These are phyloP conservation scores for Drosophila sechellia DNA, from an alignment of 1,140 invertebrate genomes.

Conservation along the genomic window DNA sequence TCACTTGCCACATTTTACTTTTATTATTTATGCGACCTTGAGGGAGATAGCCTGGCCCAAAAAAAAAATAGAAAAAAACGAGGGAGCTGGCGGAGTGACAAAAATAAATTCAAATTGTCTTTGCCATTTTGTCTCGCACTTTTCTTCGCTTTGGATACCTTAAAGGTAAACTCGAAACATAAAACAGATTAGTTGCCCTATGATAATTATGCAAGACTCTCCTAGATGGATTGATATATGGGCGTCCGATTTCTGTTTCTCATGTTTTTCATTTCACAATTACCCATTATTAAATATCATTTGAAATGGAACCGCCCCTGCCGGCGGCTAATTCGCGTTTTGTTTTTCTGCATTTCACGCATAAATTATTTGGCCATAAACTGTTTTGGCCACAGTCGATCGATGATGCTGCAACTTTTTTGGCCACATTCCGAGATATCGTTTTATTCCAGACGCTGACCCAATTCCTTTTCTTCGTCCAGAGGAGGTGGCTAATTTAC, in stretches of 20 bases:
- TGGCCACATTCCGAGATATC: conserved; percentile 26
- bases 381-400: conserved; percentile 18
- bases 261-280: conserved; percentile 71
- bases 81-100: conserved; percentile 32
- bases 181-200: conserved; percentile 23
- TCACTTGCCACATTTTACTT: conserved; percentile 63
- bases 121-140: conserved; percentile 62
- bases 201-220: conserved; percentile 65
- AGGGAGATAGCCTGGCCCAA: conserved; percentile 44
- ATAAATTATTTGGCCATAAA: conserved; percentile 69
- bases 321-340: conserved; percentile 54
- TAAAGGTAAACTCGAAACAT: not conserved
- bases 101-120: conserved; percentile 59
- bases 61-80: not conserved
- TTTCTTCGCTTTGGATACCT: conserved; percentile 22
- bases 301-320: conserved; percentile 59
- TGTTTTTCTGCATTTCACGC: conserved; percentile 69
- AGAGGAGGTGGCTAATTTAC: conserved; percentile 48
- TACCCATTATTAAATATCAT: conserved; percentile 78
- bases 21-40: conserved; percentile 71
- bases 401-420: conserved; percentile 72
- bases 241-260: conserved; percentile 50
- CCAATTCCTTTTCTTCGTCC: conserved; percentile 15
- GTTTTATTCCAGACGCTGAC: conserved; percentile 28
- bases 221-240: conserved; percentile 42